Evolutionary conservation across 1,140 invertebrate species (phyloP).

Genomic region (Littorina saxatilis): DNA sequence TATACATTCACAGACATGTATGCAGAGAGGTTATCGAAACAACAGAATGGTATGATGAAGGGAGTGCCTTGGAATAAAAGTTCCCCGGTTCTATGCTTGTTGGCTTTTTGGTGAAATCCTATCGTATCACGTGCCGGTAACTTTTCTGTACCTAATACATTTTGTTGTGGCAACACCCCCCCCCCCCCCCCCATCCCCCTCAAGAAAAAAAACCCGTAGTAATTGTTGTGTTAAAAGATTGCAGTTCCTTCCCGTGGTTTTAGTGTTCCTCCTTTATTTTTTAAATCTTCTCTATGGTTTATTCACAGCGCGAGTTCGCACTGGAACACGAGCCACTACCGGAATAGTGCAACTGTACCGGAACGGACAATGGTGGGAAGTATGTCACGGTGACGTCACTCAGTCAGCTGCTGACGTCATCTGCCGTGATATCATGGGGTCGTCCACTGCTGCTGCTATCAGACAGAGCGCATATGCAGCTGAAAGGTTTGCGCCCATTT

Average conservation of each 20-base stretch:
- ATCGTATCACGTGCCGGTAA: too few species aligned
- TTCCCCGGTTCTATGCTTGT: too few species aligned
- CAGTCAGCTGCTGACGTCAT: conserved; percentile 27
- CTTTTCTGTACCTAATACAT: too few species aligned
- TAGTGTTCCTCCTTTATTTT: neutral
- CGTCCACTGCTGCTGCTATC: neutral
- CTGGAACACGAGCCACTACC: neutral
- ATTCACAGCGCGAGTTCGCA: neutral
- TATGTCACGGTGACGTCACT: conserved; percentile 19
- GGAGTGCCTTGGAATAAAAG: too few species aligned
- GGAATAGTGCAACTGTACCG: conserved; percentile 16
- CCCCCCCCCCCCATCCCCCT: too few species aligned
- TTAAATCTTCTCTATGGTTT: too few species aligned
- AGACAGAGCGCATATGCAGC: neutral
- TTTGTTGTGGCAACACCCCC: too few species aligned
- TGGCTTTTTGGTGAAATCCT: too few species aligned
- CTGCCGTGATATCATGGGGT: conserved; percentile 19
- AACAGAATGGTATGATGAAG: too few species aligned
- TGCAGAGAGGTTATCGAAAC: too few species aligned
- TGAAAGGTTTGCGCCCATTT: neutral
- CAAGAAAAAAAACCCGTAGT: neutral
- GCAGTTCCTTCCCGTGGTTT: neutral
- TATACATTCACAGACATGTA: neutral
- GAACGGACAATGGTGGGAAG: conserved; percentile 4
- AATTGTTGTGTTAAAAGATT: neutral